phyloP scores from a whole-genome alignment of 2,888 invertebrate species.

The Eilema caniola region DNA sequence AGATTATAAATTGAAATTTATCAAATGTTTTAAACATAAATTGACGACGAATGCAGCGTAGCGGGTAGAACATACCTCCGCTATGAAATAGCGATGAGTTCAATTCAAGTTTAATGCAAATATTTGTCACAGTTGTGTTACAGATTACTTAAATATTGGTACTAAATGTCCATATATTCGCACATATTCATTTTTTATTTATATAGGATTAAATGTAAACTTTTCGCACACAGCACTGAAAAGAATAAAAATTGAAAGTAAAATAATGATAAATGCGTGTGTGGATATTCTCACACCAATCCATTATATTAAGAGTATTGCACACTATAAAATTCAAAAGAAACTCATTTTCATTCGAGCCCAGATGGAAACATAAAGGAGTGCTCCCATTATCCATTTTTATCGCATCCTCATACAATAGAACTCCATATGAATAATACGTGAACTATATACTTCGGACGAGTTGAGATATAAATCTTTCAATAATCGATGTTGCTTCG shows the following conservation, averaged over 20 bases:
- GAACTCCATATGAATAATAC: slow-evolving; percentile 78
- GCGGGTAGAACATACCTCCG: too few relatives aligned
- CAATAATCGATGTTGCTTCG: slow-evolving; percentile 78
- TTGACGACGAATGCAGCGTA: too few relatives aligned
- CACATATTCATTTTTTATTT: too few relatives aligned
- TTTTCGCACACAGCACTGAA: too few relatives aligned
- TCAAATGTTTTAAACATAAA: neutral
- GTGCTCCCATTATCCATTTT: slow-evolving; percentile 63
- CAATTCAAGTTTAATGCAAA: too few relatives aligned
- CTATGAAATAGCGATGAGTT: too few relatives aligned
- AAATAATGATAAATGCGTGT: slow-evolving; percentile 28
- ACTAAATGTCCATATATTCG: too few relatives aligned
- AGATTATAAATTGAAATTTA: neutral
- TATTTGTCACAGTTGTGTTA: too few relatives aligned
- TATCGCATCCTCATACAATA: slow-evolving; percentile 72
- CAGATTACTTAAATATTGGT: too few relatives aligned
- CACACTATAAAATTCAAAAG: slow-evolving; percentile 49
- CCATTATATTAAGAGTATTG: slow-evolving; percentile 22
- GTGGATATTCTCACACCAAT: slow-evolving; percentile 12
- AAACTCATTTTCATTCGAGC: slow-evolving; percentile 39
- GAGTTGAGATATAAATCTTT: slow-evolving; percentile 82
- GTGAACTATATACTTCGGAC: slow-evolving; percentile 70
- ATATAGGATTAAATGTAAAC: too few relatives aligned
- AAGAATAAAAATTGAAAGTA: slow-evolving; percentile 14
- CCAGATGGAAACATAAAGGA: slow-evolving; percentile 53